Evolutionary conservation across 2,888 invertebrate genomes (phyloP).

Genomic region (Spialia ferax): DNA sequence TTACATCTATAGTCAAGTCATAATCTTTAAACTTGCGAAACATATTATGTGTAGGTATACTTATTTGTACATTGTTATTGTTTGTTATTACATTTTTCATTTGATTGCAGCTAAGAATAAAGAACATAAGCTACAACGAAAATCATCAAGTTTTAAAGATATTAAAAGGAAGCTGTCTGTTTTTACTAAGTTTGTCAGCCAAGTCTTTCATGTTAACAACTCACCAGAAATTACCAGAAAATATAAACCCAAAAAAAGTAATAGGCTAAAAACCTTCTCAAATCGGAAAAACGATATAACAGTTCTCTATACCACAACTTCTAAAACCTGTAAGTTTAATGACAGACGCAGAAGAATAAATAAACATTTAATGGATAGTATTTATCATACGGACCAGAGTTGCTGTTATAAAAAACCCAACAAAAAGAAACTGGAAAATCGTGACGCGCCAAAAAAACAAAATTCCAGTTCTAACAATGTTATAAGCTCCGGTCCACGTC

Average conservation of each 20-base stretch:
- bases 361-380: slow-evolving; percentile 14
- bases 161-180: slow-evolving; percentile 15
- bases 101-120: slow-evolving; percentile 8
- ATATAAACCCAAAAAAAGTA: slow-evolving; percentile 14
- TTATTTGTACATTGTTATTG: no score
- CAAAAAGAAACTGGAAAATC: neutral
- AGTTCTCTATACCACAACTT: slow-evolving; percentile 44
- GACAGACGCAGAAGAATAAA: slow-evolving; percentile 32
- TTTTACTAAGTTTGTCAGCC: slow-evolving; percentile 10
- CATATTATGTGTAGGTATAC: neutral
- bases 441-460: neutral
- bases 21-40: neutral
- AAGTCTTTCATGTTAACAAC: neutral
- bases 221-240: neutral
- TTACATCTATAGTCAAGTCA: no score
- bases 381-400: neutral
- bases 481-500: neutral
- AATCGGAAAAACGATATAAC: slow-evolving; percentile 37
- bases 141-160: slow-evolving; percentile 6
- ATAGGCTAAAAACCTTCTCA: neutral
- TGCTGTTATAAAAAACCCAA: neutral
- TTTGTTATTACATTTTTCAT: neutral
- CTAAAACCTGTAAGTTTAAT: neutral
- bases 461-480: neutral
- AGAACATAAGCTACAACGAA: slow-evolving; percentile 1